Conservation (phyloP, 1,140 invertebrate species). For the Panulirus ornatus region DNA sequence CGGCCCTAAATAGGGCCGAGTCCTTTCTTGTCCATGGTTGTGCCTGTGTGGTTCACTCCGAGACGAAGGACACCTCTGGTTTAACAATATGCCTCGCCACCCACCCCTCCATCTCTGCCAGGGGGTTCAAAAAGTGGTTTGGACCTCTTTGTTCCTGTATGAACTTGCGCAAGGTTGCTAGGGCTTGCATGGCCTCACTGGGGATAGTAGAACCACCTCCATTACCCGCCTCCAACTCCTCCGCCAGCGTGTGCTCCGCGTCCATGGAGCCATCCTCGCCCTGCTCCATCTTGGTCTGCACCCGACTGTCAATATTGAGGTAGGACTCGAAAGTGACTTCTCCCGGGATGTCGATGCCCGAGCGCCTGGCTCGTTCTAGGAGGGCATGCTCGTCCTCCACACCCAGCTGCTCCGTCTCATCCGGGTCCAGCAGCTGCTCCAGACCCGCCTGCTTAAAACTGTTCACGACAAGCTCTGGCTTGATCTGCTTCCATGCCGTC, state of each 20-base stretch:
- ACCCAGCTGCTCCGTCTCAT: background rate
- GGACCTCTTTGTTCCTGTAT: conserved; percentile 26
- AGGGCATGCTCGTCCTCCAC: conserved; percentile 1
- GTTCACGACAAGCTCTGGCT: conserved; percentile 6
- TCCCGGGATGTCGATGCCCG: conserved; percentile 43
- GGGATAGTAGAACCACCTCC: background rate
- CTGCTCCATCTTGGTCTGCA: conserved; percentile 48
- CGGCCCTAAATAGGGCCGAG: background rate
- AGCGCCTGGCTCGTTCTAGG: conserved; percentile 25
- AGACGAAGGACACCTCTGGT: conserved; percentile 25
- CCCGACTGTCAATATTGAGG: conserved; percentile 48
- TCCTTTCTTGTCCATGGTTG: background rate
- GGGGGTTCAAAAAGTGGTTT: background rate
- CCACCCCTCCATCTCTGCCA: conserved; percentile 28
- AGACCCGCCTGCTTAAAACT: conserved; percentile 37
- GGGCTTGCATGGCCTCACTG: conserved; percentile 36
- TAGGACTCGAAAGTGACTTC: conserved; percentile 53
- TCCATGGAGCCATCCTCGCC: background rate
- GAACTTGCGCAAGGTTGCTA: conserved; percentile 31
- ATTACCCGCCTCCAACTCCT: background rate
- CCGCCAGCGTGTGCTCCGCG: background rate
- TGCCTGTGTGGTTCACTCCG: background rate
- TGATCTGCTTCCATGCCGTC: conserved; percentile 24
- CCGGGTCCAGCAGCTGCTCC: background rate
- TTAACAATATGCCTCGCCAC: conserved; percentile 41